Evolutionary conservation across 2,797 vertebrate species (phyloP).

Genomic region (Sphaeramia orbicularis): DNA sequence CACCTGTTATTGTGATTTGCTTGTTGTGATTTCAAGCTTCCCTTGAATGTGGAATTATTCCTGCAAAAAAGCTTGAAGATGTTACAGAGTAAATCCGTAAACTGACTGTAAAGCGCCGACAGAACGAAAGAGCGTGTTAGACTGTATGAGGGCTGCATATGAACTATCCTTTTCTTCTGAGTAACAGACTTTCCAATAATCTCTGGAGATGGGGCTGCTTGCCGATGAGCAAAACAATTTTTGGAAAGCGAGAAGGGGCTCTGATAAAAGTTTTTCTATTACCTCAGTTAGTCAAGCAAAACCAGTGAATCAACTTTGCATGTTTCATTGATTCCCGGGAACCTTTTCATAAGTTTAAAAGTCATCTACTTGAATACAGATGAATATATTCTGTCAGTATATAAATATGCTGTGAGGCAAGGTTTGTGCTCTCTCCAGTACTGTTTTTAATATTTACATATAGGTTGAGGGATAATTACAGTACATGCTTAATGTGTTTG

Average conservation of each 20-base stretch:
- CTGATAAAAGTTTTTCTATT: conserved; percentile 78
- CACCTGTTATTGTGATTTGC: not conserved
- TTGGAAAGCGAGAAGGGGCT: conserved; percentile 52
- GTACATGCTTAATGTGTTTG: not conserved
- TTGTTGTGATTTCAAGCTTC: conserved; percentile 14
- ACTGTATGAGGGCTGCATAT: conserved; percentile 33
- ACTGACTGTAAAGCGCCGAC: not conserved
- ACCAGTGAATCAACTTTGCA: conserved; percentile 64
- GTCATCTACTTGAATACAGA: conserved; percentile 55
- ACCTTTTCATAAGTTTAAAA: conserved; percentile 53
- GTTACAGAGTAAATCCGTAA: conserved; percentile 7
- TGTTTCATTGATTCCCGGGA: conserved; percentile 62
- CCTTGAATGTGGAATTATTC: conserved; percentile 22
- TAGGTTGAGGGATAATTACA: not conserved
- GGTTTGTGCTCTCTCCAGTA: not conserved
- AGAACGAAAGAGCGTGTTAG: conserved; percentile 29
- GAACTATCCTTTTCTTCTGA: conserved; percentile 43
- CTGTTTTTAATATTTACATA: not conserved
- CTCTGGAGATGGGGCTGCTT: conserved; percentile 53
- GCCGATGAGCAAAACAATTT: conserved; percentile 58
- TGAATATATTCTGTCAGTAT: conserved; percentile 35
- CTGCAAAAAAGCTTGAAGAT: conserved; percentile 1
- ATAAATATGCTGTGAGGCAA: not conserved
- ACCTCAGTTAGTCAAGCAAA: conserved; percentile 73
- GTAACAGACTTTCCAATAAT: conserved; percentile 50